Percentiles rank a stretch among this genome's conserved stretches.
Conservation (phyloP, 2,888 invertebrate genomes). For the Eupithecia pulchellata region DNA sequence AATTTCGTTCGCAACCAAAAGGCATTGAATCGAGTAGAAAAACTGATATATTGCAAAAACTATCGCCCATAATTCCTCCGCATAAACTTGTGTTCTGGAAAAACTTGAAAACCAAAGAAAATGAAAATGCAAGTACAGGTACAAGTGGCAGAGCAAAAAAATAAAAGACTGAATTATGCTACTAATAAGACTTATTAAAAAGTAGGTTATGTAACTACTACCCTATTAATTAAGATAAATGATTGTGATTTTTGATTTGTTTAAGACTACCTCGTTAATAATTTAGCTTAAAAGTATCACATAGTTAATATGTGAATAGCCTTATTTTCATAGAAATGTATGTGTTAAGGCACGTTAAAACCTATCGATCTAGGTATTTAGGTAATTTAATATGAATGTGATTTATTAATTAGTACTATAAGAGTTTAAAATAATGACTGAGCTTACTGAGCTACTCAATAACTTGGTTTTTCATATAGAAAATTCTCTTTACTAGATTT, state of each 20-base stretch:
- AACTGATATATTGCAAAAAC: neutral
- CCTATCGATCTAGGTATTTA: neutral
- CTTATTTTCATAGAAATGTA: neutral
- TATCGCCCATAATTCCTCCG: neutral
- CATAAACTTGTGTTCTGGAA: constrained; percentile 16
- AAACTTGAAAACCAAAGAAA: constrained; percentile 6
- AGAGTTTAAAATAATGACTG: neutral
- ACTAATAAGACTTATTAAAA: neutral
- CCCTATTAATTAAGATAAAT: neutral
- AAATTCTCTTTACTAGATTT: too few species aligned
- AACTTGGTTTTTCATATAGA: neutral
- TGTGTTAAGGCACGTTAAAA: neutral
- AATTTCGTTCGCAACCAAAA: constrained; percentile 7
- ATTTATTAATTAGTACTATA: neutral
- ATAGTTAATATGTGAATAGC: constrained; percentile 1
- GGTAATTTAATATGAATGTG: neutral
- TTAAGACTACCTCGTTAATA: neutral
- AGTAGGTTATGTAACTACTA: neutral
- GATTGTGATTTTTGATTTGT: neutral
- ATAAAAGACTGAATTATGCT: neutral
- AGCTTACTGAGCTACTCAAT: neutral
- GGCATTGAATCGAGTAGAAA: neutral
- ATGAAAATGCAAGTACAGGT: neutral
- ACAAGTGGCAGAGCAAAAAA: neutral
- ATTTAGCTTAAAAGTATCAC: neutral